Evolutionary conservation across 2,113 vertebrate species (phyloP), one percentile per base, ranked within the genome.

Genomic region (Phaetusa simplex): DNA sequence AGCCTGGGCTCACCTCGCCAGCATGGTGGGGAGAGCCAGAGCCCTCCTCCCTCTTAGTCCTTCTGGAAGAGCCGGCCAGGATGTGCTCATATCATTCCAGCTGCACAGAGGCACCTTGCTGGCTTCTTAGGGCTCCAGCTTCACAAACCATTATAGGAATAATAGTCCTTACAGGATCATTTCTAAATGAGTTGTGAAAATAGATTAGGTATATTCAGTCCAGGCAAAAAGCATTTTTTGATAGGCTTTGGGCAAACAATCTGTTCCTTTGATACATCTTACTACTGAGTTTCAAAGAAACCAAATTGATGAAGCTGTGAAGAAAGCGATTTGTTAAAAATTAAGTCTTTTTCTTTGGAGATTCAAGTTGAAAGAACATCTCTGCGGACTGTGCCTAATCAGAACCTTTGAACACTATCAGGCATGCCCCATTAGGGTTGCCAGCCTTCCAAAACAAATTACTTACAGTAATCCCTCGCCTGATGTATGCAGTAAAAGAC

Each of bases 401-500:
- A 94, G 95, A 97, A 96, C 92, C 96, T 98, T 97, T 98, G 97
- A 98, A 97, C 94, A 69, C 96, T 96, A 97, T 97, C 96, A 96
- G 86, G 94, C 96, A 92, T 95, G 90, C 77, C 94, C 97, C 95
- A 96, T 97, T 98, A 98, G 82, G 88, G 90, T 42, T 93, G 87
- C 97, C 90, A 97, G 95, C 77, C 91, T 96, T 96, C 96, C 94
- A 93, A 98, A 98, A 96, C 96, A 97, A 98, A 98, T 98, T 97
- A 93, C 93, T 97, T 94, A 96, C 78, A 95, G 94, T 93, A 97
- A 96, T 95, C 92, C 80, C 87, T 90, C 26, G 43, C 79, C 86
- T 97, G 96, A 96, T 96, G 61, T 93, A 84, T 93, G 84, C 83
- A 84, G 83, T 76, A 94, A 93, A 96, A 97, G 88, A 97, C 96